phyloP scores from a whole-genome alignment of 2,888 invertebrate species.

The Nezara viridula region DNA sequence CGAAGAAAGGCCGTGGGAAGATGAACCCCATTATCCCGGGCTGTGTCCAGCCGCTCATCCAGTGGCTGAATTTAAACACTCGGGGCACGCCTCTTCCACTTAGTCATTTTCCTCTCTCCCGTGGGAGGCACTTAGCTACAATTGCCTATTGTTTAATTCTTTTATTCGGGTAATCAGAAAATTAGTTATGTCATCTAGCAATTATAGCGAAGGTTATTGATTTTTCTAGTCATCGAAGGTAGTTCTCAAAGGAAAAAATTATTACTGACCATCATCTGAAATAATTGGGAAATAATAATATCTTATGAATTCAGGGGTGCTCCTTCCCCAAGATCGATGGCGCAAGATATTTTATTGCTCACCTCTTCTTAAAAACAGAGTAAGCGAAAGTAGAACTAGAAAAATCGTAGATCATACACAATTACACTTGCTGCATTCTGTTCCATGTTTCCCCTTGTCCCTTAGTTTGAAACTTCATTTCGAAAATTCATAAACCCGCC shows the following conservation, averaged over 20 bases:
- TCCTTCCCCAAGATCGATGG: no score
- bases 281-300: no score
- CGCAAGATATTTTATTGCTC: no score
- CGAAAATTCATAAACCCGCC: no score
- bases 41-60: slow-evolving; percentile 9
- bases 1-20: neutral
- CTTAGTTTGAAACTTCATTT: no score
- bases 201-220: neutral
- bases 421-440: no score
- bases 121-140: slow-evolving; percentile 21
- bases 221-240: neutral
- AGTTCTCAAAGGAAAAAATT: neutral
- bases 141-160: slow-evolving; percentile 20
- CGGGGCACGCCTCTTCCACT: slow-evolving; percentile 41
- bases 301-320: no score
- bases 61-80: slow-evolving; percentile 43
- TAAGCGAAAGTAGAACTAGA: no score
- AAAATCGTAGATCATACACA: no score
- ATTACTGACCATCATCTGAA: no score
- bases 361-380: no score
- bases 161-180: neutral
- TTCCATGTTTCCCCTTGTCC: no score
- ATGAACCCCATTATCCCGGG: slow-evolving; percentile 4
- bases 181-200: neutral
- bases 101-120: neutral